phyloP scores from a whole-genome alignment of 2,888 invertebrate species.

The Chaetogeoica ovagalla region DNA sequence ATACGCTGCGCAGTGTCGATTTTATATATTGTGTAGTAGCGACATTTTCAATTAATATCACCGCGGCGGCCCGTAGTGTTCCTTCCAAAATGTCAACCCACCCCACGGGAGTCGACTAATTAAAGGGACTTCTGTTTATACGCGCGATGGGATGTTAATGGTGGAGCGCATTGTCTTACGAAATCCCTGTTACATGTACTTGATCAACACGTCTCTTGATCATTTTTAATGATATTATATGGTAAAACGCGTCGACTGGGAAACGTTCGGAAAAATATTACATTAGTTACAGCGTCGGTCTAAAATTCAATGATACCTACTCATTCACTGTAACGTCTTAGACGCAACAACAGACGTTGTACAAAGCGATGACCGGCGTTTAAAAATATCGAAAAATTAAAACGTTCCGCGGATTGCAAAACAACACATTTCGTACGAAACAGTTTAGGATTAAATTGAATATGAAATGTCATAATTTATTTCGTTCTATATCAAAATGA shows the following conservation, averaged over 20 bases:
- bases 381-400: too few species aligned
- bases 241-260: conserved; percentile 12
- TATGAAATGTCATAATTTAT: too few species aligned
- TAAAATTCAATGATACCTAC: too few species aligned
- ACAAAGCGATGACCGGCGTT: too few species aligned
- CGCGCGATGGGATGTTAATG: conserved; percentile 29
- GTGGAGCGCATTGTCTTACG: conserved; percentile 31
- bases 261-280: neutral
- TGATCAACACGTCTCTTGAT: conserved; percentile 18
- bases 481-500: too few species aligned
- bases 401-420: too few species aligned
- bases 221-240: conserved; percentile 30
- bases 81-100: conserved; percentile 31
- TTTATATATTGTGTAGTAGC: neutral
- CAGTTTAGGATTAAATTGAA: too few species aligned
- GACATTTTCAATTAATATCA: conserved; percentile 53
- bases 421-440: too few species aligned
- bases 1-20: conserved; percentile 14
- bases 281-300: too few species aligned
- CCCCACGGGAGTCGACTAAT: conserved; percentile 20
- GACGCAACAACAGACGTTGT: too few species aligned
- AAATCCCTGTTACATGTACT: conserved; percentile 26
- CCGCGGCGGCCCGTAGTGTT: neutral
- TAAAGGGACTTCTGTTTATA: conserved; percentile 48
- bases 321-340: too few species aligned